These are phyloP conservation scores for Pyrrhosoma nymphula DNA, from an alignment of 2,888 invertebrate species.

Conservation along the genomic window DNA sequence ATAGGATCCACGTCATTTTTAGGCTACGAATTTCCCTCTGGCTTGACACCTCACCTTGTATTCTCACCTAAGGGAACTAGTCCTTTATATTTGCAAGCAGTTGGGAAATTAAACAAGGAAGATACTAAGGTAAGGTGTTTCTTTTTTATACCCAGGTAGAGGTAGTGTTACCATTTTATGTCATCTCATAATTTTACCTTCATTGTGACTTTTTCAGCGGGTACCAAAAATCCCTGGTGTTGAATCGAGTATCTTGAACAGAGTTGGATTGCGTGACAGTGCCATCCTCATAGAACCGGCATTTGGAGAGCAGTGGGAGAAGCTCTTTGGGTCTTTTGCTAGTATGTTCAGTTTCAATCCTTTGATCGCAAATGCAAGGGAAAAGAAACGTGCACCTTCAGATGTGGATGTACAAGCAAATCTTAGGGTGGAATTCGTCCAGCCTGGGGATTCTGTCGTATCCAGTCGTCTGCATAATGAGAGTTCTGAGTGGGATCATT, in stretches of 20 bases:
- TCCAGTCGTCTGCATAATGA: background rate
- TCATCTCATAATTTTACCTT: background rate
- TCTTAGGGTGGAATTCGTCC: constrained; percentile 35
- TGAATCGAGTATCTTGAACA: background rate
- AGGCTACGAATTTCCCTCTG: constrained; percentile 38
- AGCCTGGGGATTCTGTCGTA: background rate
- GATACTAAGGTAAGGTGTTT: background rate
- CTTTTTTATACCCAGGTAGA: background rate
- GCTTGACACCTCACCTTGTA: background rate
- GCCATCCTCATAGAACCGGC: constrained; percentile 30
- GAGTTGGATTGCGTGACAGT: background rate
- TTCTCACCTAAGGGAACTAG: constrained; percentile 44
- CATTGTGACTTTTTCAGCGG: background rate
- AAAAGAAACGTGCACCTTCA: background rate
- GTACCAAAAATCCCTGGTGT: constrained; percentile 2
- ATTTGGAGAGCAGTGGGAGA: constrained; percentile 26
- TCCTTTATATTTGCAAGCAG: background rate
- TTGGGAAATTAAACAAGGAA: background rate
- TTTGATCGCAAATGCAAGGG: background rate
- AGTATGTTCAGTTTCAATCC: background rate
- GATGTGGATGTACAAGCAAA: constrained; percentile 1
- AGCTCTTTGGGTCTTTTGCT: background rate
- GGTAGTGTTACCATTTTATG: background rate
- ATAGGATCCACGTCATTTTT: constrained; percentile 40
- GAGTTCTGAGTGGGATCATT: constrained; percentile 26